A percentile compares a stretch with the other conserved stretches of the same genome.
Evolutionary conservation across 2,113 vertebrate species (phyloP).

Genomic region (Ceuthmochares aereus): DNA sequence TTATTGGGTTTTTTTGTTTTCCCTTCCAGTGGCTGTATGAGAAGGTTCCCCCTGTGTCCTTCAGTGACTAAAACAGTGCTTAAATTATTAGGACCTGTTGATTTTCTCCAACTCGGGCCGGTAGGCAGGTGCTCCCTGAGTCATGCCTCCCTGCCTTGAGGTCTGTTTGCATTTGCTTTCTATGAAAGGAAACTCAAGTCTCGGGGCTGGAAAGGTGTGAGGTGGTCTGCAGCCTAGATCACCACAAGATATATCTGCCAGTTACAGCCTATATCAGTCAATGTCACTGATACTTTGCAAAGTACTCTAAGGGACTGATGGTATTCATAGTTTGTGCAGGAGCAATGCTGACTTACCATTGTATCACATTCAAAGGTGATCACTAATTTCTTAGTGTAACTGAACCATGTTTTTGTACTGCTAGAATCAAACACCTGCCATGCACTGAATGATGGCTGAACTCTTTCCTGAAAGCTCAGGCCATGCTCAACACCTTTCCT

Average conservation of each 20-base stretch:
- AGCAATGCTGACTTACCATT: neutral
- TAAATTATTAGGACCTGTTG: neutral
- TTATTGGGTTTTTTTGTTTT: no score
- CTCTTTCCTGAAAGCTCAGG: neutral
- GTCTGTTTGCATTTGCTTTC: neutral
- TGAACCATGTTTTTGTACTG: neutral
- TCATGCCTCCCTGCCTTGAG: neutral
- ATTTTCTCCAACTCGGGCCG: no score
- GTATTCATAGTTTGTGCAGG: no score
- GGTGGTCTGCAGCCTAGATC: neutral
- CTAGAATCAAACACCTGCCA: neutral
- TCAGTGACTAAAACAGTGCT: neutral
- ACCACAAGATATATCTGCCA: neutral
- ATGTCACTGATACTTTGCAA: neutral
- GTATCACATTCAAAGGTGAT: neutral
- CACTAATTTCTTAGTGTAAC: neutral
- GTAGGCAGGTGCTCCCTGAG: neutral
- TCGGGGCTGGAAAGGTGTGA: neutral
- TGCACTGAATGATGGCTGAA: fast-evolving
- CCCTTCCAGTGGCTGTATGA: neutral
- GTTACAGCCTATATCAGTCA: neutral
- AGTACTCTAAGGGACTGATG: neutral
- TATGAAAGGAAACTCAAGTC: neutral
- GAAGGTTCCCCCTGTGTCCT: neutral
- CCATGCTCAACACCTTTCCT: neutral